Evolutionary conservation across 2,113 vertebrate species (phyloP).

Genomic region (Tetrax tetrax): DNA sequence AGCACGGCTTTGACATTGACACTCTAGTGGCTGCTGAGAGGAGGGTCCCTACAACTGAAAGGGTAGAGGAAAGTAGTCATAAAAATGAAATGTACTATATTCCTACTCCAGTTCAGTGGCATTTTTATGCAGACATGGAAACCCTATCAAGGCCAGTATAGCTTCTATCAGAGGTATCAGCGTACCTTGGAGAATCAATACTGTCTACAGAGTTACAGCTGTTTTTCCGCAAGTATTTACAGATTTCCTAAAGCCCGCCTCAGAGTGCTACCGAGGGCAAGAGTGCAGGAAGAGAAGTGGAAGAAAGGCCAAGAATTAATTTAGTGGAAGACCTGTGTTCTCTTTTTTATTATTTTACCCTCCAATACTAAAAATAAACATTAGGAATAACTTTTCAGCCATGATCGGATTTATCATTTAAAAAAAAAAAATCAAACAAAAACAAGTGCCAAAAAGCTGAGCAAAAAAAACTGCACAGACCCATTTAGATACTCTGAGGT

Average conservation of each 20-base stretch:
- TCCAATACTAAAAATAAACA: neutral
- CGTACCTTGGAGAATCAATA: neutral
- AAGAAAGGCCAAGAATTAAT: neutral
- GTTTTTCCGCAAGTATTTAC: neutral
- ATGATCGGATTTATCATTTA: neutral
- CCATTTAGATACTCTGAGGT: neutral
- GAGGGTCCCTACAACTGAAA: neutral
- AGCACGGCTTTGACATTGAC: neutral
- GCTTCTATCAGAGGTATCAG: neutral
- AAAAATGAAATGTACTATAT: neutral
- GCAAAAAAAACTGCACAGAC: neutral
- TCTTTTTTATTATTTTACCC: neutral
- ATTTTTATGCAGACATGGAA: neutral
- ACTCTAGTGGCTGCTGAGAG: neutral
- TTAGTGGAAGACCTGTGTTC: neutral
- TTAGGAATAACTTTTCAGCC: neutral
- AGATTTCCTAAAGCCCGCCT: neutral
- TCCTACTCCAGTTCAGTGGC: neutral
- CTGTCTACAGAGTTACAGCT: neutral
- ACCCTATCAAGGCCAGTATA: neutral
- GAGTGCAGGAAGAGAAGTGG: neutral
- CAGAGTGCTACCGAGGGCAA: neutral
- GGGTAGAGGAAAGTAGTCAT: neutral
- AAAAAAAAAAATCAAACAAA: neutral
- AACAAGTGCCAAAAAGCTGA: neutral